Base-by-base conservation (phyloP, 2,888 invertebrate genomes). In the Diloba caeruleocephala region DNA sequence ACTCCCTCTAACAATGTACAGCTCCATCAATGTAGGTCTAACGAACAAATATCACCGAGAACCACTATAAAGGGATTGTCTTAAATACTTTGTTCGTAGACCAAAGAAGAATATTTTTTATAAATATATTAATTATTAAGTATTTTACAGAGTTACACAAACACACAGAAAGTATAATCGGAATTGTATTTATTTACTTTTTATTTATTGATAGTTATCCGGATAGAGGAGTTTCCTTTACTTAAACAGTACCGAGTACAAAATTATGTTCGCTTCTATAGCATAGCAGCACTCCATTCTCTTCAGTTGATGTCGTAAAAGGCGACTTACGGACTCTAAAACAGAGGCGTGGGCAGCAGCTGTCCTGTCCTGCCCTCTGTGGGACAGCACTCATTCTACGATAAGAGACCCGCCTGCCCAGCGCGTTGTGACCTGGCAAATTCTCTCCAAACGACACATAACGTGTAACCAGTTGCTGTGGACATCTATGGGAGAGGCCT, bases 81-180 rank as follows among this genome's bases (percentile, higher is more conserved):
- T 41, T 25, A 38, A 50, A 33, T 46, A 50, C 42, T 64, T 65
- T 46, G 62, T 60, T 65, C 73, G 66, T 42, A 63, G 67, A 74
- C 70, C 76, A 70, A 70, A 65, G 41, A 66, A 76, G 64, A 70
- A 73, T 74, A 64, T 68, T 53, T 72, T 65, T 67, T 59, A 59
- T 62, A 58, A 54, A 66, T 66, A 63, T 54, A 48, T 71, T 66
- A 62, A 63, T 63, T 64, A 71, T 61, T 68, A 71, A 74, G 63
- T 84, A 83, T 82, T 73, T 78, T 85, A 86, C 86, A 87, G 82
- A 74, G 61, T 69, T 81, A 77, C 78, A 84, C 85, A 65, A 80
- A 81, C 81, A 83, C 82, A 78, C 77, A 67, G 71, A 71, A 68
- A 59, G 61, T 57, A 69, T 64, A 56, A 50, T 66, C 42, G 39